These are phyloP conservation scores for Anguilla anguilla DNA, from an alignment of 2,797 vertebrate genomes.

Conservation along the genomic window DNA sequence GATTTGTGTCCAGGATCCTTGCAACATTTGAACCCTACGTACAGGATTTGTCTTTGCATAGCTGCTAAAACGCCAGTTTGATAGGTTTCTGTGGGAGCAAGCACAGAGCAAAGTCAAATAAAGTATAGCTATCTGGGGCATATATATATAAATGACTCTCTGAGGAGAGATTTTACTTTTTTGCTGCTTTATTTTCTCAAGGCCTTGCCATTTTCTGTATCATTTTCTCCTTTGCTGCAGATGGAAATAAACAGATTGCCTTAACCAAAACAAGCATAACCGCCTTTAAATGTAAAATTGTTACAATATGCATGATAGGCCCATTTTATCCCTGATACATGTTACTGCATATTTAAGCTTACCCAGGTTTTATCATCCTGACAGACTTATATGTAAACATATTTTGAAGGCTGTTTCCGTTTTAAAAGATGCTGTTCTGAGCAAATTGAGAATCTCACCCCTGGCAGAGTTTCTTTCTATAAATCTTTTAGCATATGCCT, in stretches of 20 bases:
- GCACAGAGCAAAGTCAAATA: background rate
- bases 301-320: slow-evolving; percentile 51
- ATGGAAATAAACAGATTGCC: slow-evolving; percentile 21
- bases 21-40: background rate
- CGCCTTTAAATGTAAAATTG: slow-evolving; percentile 32
- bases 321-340: slow-evolving; percentile 54
- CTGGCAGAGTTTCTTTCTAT: slow-evolving; percentile 83
- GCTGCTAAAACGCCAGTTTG: background rate
- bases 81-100: background rate
- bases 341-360: slow-evolving; percentile 55
- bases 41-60: background rate
- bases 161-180: background rate
- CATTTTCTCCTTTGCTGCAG: background rate
- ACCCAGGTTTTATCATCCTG: slow-evolving; percentile 55
- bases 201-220: slow-evolving; percentile 8
- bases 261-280: slow-evolving; percentile 32
- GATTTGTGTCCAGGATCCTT: background rate
- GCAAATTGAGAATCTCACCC: slow-evolving; percentile 83
- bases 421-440: slow-evolving; percentile 68
- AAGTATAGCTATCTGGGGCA: background rate
- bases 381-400: slow-evolving; percentile 66
- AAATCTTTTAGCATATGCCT: slow-evolving; percentile 92
- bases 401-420: slow-evolving; percentile 54
- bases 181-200: slow-evolving; percentile 7
- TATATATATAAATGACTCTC: background rate